A percentile compares a stretch with the other conserved stretches of the same genome.
Conservation (phyloP, 1,140 invertebrate species). For the Trichonephila clavata region DNA sequence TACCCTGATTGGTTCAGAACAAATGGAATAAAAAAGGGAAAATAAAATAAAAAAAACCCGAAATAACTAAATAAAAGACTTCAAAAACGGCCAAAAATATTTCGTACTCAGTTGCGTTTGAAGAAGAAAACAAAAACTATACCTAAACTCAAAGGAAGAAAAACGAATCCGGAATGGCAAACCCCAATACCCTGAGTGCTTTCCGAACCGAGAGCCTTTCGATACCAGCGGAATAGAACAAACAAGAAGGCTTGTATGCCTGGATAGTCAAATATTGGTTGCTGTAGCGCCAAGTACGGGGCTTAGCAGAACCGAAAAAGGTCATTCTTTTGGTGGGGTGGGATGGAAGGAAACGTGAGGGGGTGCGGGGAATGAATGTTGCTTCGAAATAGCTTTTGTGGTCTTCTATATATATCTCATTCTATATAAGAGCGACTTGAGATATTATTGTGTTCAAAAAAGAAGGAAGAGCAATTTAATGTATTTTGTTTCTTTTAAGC, state of each 20-base stretch:
- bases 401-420: constrained; percentile 53
- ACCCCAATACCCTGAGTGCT: constrained; percentile 65
- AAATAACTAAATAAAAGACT: not conserved
- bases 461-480: constrained; percentile 65
- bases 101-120: constrained; percentile 32
- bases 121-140: constrained; percentile 47
- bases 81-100: constrained; percentile 25
- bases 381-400: constrained; percentile 57
- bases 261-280: constrained; percentile 70
- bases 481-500: constrained; percentile 40
- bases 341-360: not conserved
- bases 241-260: constrained; percentile 59
- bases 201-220: constrained; percentile 50
- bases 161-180: constrained; percentile 32
- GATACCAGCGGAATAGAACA: constrained; percentile 59
- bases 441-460: constrained; percentile 60
- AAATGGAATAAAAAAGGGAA: not conserved
- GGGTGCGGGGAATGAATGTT: not conserved
- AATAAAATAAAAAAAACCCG: not conserved
- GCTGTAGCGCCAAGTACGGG: not conserved
- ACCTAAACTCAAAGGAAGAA: constrained; percentile 49
- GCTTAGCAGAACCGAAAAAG: constrained; percentile 48
- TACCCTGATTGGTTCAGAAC: constrained; percentile 30
- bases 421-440: constrained; percentile 29
- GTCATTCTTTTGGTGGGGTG: constrained; percentile 29